phyloP scores from a whole-genome alignment of 2,113 vertebrate species.

The Cyprinodon tularosa region DNA sequence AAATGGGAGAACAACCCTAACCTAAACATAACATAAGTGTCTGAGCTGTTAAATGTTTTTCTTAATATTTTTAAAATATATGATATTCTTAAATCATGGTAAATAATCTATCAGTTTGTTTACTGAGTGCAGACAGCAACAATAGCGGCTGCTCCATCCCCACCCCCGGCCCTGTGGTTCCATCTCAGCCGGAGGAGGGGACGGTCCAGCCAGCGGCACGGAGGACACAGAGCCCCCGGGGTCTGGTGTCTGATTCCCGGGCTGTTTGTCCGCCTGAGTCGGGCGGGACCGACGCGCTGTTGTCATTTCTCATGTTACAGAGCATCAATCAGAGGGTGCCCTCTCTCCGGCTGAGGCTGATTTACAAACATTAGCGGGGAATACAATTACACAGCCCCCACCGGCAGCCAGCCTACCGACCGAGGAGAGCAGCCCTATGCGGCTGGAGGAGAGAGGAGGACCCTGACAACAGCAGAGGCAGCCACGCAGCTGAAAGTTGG shows the following conservation, averaged over 20 bases:
- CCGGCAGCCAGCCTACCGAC: conserved; percentile 43
- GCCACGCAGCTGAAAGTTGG: conserved; percentile 16
- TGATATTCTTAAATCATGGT: no score
- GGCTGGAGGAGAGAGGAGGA: conserved; percentile 53
- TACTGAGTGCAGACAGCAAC: conserved; percentile 21
- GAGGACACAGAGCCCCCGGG: conserved; percentile 78
- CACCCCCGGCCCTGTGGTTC: conserved; percentile 52
- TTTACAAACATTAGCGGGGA: conserved; percentile 93
- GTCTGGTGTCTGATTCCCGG: conserved; percentile 69
- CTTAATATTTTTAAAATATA: no score
- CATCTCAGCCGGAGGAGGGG: conserved; percentile 73
- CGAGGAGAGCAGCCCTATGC: conserved; percentile 66
- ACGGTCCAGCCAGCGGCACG: conserved; percentile 63
- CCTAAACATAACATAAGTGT: neutral
- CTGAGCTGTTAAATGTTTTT: neutral
- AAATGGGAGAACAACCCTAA: neutral
- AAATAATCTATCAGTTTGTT: neutral
- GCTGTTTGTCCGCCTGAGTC: conserved; percentile 62
- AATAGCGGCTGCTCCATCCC: conserved; percentile 47
- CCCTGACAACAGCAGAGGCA: conserved; percentile 41
- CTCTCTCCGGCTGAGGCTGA: conserved; percentile 85
- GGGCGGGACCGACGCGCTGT: conserved; percentile 79
- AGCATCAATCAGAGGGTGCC: conserved; percentile 90
- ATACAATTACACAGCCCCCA: conserved; percentile 85
- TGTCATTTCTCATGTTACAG: conserved; percentile 89